Base-by-base conservation (phyloP, 2,797 vertebrate species). In the Acipenser transmontanus region DNA sequence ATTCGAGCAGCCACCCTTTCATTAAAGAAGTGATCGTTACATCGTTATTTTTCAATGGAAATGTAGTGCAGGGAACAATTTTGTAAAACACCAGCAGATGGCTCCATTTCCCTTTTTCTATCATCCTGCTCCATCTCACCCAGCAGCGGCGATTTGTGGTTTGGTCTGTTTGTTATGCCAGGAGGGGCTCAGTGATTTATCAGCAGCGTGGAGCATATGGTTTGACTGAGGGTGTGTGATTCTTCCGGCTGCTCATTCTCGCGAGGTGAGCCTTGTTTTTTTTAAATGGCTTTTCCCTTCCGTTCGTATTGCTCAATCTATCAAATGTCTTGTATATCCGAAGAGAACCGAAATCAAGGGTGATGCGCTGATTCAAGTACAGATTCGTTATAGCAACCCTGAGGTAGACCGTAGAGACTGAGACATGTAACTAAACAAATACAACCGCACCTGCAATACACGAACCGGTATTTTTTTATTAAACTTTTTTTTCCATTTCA, bases 401-500 rank as follows among this genome's bases (percentile, higher is more conserved):
- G 34, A 34, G 34, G 34, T 34, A 34, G 34, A 34, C 34, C 2
- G 34, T 4, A 34, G 34, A 34, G 34, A 34, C 34, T 73, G 78
- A 71, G 79, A 80, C 78, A 81, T 85, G 85, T 89, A 86, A 89
- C 78, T 50, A 73, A 64, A 63, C 59, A 65, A 68, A 77, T 70
- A 74, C 71, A 66, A 67, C 77, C 69, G 80, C 84, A 88, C 86
- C 34, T 34, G 34, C 34, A 80, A 74, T 81, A 59, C 67, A 62
- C 64, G 65, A 48, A 56, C 59, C 68, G 13, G 68, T 63, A 63
- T 75, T 14, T 0, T 49, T 54, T 67, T 49, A 56, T 67, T 69
- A 51, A 49, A 7, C 11, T 59, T n/a, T 49, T 49, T n/a, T 13
- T 34, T 34, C 34, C 34, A 34, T 34, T 34, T 34, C 34, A 34